A percentile compares a stretch with the other conserved stretches of the same genome.
phyloP scores from a whole-genome alignment of 2,113 vertebrate species.

The Eptatretus burgeri region DNA sequence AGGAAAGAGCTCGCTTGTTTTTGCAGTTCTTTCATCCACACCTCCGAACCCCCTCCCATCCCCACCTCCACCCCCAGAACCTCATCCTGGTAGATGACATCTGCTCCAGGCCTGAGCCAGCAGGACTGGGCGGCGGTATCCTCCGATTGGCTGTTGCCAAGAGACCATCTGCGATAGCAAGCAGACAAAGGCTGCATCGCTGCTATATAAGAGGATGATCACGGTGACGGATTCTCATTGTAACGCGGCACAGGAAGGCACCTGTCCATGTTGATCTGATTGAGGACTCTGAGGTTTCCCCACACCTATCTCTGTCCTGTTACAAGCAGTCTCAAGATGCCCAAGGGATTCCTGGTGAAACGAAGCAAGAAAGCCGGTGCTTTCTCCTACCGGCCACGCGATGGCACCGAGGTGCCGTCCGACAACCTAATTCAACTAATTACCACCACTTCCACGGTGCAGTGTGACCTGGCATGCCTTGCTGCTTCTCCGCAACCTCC shows the following conservation, averaged over 20 bases:
- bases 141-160: constrained; percentile 3
- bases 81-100: constrained; percentile 3
- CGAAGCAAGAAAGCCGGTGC: constrained; percentile 28
- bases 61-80: neutral
- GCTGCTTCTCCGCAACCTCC: constrained; percentile 13
- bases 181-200: neutral
- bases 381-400: constrained; percentile 28
- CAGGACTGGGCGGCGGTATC: neutral
- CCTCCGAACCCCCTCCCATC: neutral
- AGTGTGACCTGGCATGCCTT: constrained; percentile 8
- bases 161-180: constrained; percentile 1
- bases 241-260: neutral
- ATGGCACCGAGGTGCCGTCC: constrained; percentile 12
- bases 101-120: neutral
- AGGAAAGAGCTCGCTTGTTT: neutral
- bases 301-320: neutral
- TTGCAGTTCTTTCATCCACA: neutral
- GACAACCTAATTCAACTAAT: constrained; percentile 8
- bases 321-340: constrained; percentile 24
- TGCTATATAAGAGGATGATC: constrained; percentile 2
- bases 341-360: constrained; percentile 69
- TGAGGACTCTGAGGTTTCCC: neutral
- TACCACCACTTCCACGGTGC: constrained; percentile 4
- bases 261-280: neutral
- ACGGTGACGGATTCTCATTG: neutral